These are phyloP conservation scores for Porites divaricata DNA, from an alignment of 92 coral and sea anemone genomes.

Conservation along the genomic window DNA sequence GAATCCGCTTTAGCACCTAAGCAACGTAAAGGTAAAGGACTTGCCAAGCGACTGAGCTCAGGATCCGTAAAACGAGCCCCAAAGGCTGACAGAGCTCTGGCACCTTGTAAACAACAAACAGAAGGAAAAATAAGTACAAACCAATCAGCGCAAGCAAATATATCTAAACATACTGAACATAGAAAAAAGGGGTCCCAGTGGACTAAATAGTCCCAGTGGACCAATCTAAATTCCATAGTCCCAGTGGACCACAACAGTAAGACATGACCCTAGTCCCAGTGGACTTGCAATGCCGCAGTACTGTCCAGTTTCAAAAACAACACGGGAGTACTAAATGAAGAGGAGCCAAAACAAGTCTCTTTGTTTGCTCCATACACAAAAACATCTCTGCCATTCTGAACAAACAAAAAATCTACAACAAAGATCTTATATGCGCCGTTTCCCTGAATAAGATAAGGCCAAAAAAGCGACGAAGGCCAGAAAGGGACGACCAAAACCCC, in stretches of 20 bases:
- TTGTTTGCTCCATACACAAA: constrained; percentile 68
- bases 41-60: constrained; percentile 1
- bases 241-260: too few relatives aligned
- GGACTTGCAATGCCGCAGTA: neutral
- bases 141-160: too few relatives aligned
- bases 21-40: neutral
- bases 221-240: too few relatives aligned
- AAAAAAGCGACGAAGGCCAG: constrained; percentile 21
- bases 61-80: neutral
- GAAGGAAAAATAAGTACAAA: too few relatives aligned
- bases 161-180: too few relatives aligned
- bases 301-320: constrained; percentile 28
- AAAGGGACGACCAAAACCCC: constrained; percentile 33
- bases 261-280: neutral
- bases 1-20: neutral
- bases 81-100: too few relatives aligned
- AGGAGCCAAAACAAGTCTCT: constrained; percentile 61
- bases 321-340: constrained; percentile 46
- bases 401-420: neutral
- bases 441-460: constrained; percentile 34
- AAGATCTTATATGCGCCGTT: constrained; percentile 9
- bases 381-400: neutral
- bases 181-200: too few relatives aligned
- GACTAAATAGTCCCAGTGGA: too few relatives aligned
- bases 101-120: too few relatives aligned